phyloP scores from a whole-genome alignment of 2,888 invertebrate genomes.

The Himalopsyche tibetana region DNA sequence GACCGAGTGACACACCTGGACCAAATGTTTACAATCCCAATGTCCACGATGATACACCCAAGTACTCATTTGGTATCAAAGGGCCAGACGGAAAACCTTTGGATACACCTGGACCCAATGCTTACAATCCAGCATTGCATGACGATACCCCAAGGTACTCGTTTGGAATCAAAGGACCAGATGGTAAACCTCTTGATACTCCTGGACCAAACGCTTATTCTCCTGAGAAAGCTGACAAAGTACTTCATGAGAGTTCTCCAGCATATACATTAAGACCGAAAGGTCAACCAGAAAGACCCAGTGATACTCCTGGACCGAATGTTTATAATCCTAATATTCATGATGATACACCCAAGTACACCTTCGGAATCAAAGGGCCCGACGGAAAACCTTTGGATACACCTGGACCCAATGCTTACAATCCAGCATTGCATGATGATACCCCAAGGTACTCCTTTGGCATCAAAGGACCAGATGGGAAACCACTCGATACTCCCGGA shows the following conservation, averaged over 20 bases:
- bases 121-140: conserved; percentile 76
- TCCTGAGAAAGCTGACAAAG: conserved; percentile 81
- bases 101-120: conserved; percentile 71
- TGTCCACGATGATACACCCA: conserved; percentile 76
- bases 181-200: conserved; percentile 80
- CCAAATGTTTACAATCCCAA: conserved; percentile 82
- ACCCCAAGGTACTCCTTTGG: conserved; percentile 83
- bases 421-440: conserved; percentile 68
- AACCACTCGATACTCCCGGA: conserved; percentile 80
- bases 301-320: conserved; percentile 76
- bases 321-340: conserved; percentile 75
- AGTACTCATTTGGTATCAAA: conserved; percentile 75
- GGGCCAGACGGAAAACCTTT: conserved; percentile 69
- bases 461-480: conserved; percentile 78
- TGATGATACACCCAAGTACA: conserved; percentile 80
- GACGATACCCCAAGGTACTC: conserved; percentile 79
- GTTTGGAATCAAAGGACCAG: conserved; percentile 82
- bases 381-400: conserved; percentile 78
- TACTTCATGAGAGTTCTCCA: conserved; percentile 75
- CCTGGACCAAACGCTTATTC: conserved; percentile 83
- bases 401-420: conserved; percentile 79
- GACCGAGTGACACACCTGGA: conserved; percentile 82
- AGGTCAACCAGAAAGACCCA: conserved; percentile 70
- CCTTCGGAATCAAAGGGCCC: conserved; percentile 81
- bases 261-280: conserved; percentile 75